phyloP scores from a whole-genome alignment of 2,888 invertebrate genomes.

The Carcina quercana region DNA sequence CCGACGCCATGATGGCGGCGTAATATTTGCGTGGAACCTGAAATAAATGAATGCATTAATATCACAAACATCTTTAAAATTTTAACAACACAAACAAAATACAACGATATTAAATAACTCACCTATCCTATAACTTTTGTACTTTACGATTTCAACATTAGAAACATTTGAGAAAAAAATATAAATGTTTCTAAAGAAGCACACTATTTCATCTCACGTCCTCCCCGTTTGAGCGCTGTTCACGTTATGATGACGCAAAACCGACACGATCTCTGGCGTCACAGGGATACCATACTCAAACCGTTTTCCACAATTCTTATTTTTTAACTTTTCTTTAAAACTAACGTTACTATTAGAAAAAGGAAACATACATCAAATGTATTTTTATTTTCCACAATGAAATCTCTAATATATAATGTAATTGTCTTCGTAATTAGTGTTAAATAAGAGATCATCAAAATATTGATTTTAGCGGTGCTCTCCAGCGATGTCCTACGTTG shows the following conservation, averaged over 20 bases:
- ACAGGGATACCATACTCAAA: slow-evolving; percentile 31
- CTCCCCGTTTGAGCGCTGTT: slow-evolving; percentile 60
- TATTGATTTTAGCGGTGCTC: too few relatives aligned
- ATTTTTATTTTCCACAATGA: slow-evolving; percentile 19
- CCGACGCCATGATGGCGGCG: slow-evolving; percentile 80
- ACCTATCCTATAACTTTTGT: slow-evolving; percentile 70
- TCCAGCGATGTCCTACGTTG: too few relatives aligned
- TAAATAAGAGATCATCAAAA: too few relatives aligned
- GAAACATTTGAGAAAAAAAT: slow-evolving; percentile 64
- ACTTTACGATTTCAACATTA: slow-evolving; percentile 63
- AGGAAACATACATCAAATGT: not conserved
- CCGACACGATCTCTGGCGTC: slow-evolving; percentile 55
- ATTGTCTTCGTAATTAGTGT: too few relatives aligned
- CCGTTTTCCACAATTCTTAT: slow-evolving; percentile 34
- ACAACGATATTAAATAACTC: slow-evolving; percentile 10
- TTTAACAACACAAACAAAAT: not conserved
- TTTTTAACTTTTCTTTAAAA: slow-evolving; percentile 12
- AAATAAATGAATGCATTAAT: slow-evolving; percentile 2
- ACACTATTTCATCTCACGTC: slow-evolving; percentile 49
- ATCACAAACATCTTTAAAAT: not conserved
- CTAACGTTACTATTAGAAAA: not conserved
- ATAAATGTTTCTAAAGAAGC: slow-evolving; percentile 46
- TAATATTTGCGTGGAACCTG: slow-evolving; percentile 45
- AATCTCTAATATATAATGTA: too few relatives aligned
- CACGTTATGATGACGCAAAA: slow-evolving; percentile 65